phyloP scores from a whole-genome alignment of 2,888 invertebrate genomes.

The Blastobasis adustella region DNA sequence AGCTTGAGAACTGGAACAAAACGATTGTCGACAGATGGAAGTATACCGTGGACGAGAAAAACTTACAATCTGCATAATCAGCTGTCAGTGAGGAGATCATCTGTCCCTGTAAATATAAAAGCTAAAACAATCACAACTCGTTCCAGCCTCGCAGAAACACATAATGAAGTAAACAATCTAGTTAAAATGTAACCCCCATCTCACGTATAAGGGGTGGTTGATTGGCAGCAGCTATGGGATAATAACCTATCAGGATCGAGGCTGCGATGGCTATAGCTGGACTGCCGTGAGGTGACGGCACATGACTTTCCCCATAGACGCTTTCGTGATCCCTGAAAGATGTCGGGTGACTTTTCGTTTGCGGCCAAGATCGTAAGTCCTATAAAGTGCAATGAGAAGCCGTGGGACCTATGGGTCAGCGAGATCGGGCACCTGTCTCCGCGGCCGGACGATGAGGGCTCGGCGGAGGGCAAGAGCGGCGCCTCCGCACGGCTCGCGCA shows the following conservation, averaged over 20 bases:
- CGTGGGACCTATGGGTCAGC: conserved; percentile 69
- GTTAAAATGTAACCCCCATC: conserved; percentile 56
- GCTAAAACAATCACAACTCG: conserved; percentile 68
- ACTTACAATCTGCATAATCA: conserved; percentile 75
- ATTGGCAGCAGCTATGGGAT: conserved; percentile 61
- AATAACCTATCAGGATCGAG: conserved; percentile 69
- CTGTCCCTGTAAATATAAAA: conserved; percentile 75
- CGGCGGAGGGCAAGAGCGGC: conserved; percentile 42
- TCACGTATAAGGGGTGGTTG: conserved; percentile 38
- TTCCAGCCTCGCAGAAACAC: conserved; percentile 44
- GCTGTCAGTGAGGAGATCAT: conserved; percentile 76
- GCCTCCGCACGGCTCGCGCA: conserved; percentile 41
- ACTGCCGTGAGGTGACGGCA: conserved; percentile 48
- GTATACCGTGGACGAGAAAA: conserved; percentile 68
- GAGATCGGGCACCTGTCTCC: conserved; percentile 68
- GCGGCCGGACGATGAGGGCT: conserved; percentile 51
- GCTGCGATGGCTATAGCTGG: conserved; percentile 57
- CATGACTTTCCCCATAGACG: conserved; percentile 35
- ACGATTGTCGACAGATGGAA: conserved; percentile 58
- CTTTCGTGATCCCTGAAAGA: conserved; percentile 45
- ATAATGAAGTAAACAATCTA: conserved; percentile 53
- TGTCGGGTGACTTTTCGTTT: conserved; percentile 63
- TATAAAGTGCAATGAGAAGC: conserved; percentile 66
- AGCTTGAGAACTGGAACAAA: conserved; percentile 39
- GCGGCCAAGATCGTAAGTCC: conserved; percentile 62